Evolutionary conservation across 2,888 invertebrate genomes (phyloP).

Genomic region (Leptopterna dolabrata): DNA sequence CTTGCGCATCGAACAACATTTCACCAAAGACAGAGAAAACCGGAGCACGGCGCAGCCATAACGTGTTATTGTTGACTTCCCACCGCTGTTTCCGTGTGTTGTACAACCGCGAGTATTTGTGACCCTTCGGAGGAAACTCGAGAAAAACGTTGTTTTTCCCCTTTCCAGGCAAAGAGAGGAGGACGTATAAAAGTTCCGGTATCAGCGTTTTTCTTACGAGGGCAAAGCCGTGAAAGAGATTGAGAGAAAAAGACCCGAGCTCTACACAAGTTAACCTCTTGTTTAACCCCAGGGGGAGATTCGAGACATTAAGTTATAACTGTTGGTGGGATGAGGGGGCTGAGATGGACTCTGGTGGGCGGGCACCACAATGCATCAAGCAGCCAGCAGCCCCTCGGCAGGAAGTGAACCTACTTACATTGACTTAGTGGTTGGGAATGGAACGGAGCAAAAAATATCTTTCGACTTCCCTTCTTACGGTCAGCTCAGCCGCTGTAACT

Average conservation of each 20-base stretch:
- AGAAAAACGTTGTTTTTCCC: constrained; percentile 18
- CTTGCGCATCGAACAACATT: neutral
- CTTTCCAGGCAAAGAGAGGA: neutral
- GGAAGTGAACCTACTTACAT: constrained; percentile 46
- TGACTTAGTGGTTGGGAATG: constrained; percentile 42
- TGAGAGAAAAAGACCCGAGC: constrained; percentile 13
- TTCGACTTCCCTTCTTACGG: constrained; percentile 25
- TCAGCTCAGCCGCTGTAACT: neutral
- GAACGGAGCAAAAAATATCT: constrained; percentile 38
- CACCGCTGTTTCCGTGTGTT: neutral
- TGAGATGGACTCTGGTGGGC: constrained; percentile 25
- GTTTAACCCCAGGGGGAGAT: constrained; percentile 44
- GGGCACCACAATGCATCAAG: constrained; percentile 41
- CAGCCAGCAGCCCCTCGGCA: constrained; percentile 4
- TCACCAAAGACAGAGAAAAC: neutral
- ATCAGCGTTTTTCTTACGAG: constrained; percentile 41
- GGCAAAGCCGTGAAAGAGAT: constrained; percentile 6
- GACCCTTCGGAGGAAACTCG: neutral
- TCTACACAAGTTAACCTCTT: constrained; percentile 47
- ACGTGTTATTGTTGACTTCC: constrained; percentile 10
- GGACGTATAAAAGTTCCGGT: constrained; percentile 26
- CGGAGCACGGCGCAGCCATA: neutral
- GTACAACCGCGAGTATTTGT: neutral
- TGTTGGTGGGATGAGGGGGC: constrained; percentile 18
- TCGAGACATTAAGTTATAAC: constrained; percentile 47